Base-by-base conservation (phyloP, 2,113 vertebrate species). In the Pseudorhombus dupliciocellatus region DNA sequence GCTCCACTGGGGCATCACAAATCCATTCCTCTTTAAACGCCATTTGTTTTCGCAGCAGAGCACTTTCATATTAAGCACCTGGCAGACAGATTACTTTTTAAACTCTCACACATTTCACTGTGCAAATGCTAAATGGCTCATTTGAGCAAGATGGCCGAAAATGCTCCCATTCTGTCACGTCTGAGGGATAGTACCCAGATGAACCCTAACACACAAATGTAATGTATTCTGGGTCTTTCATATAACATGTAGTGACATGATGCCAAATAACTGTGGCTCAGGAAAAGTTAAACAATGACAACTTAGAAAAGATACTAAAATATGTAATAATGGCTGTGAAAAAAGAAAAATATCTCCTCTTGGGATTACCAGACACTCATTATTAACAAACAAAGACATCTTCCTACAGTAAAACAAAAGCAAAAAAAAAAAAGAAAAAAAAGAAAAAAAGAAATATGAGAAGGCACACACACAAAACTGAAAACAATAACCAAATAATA, bases 81-180 rank as follows among this genome's bases (percentile, higher is more conserved):
- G 72, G 75, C 68, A 79, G 77, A 70, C 78, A 37, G 58, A 63
- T 69, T 30, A 20, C 28, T 63, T 69, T 81, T 84, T 44, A 85
- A 86, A 66, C 74, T 66, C 15, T 44, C 34, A 40, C 55, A 70
- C 42, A 48, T 42, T 37, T 57, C 12, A 11, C 21, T 16, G 42
- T 10, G 20, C 58, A 79, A 75, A 69, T n/a, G 44, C 66, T 65
- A 76, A 73, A 78, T 44, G 68, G 59, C 56, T 85, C 73, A 74
- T 79, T 79, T 74, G 5, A 80, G 64, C 28, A 52, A 75, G 51
- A 70, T 51, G 56, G 71, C 55, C 9, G 20, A 57, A 26, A 72
- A 59, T n/a, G 26, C 57, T 67, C 28, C 30, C 62, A 26, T 73
- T 62, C 25, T 63, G 50, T 66, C 54, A 15, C 54, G 28, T 58